Conservation (phyloP, 2,888 invertebrate species). For the Drosophila engyochracea region DNA sequence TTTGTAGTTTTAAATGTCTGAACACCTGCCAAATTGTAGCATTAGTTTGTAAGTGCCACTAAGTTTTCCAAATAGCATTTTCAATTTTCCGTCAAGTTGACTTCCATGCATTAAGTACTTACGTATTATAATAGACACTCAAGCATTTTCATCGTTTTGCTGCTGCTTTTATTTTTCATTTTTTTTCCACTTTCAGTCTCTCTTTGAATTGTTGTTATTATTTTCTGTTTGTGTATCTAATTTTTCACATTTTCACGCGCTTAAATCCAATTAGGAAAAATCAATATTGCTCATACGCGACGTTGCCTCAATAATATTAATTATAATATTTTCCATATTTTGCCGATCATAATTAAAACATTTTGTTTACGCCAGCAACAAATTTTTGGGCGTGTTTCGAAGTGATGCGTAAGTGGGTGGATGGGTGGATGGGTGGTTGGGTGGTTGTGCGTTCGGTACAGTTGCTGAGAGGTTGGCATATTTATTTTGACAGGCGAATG, state of each 20-base stretch:
- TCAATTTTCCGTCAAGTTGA: constrained; percentile 18
- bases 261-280: constrained; percentile 74
- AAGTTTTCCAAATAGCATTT: not conserved
- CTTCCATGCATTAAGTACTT: constrained; percentile 52
- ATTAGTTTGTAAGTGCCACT: constrained; percentile 24
- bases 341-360: constrained; percentile 61
- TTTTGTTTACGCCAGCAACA: constrained; percentile 47
- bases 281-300: constrained; percentile 79
- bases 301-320: constrained; percentile 65
- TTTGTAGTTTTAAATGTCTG: constrained; percentile 17
- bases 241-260: constrained; percentile 58
- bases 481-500: constrained; percentile 23
- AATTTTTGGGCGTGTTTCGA: constrained; percentile 7
- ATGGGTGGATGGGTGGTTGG: not conserved
- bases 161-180: not conserved
- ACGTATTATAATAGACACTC: constrained; percentile 46
- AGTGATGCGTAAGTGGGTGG: not conserved
- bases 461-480: constrained; percentile 8
- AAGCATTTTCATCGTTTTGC: constrained; percentile 37
- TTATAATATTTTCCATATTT: constrained; percentile 49
- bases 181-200: constrained; percentile 21
- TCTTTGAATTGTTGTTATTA: constrained; percentile 25
- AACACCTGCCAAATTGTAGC: not conserved
- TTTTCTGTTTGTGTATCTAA: constrained; percentile 32
- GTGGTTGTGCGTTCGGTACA: not conserved